These are phyloP conservation scores for Barnardius zonarius DNA, from an alignment of 2,113 vertebrate species.

Conservation along the genomic window DNA sequence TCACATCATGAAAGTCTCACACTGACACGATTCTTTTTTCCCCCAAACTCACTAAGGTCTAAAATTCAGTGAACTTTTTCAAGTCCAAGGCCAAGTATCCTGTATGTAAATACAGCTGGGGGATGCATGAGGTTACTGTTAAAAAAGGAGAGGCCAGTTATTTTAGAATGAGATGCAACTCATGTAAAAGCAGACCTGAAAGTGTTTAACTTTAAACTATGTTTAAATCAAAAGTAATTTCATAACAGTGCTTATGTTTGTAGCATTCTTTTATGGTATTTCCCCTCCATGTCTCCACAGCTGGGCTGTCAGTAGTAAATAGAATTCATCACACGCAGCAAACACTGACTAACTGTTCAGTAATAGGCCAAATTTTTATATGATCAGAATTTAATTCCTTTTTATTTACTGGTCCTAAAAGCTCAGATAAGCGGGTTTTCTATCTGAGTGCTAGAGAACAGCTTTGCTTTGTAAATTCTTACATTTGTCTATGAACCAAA, in stretches of 20 bases:
- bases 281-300: neutral
- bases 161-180: neutral
- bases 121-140: neutral
- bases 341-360: neutral
- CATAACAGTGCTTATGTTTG: neutral
- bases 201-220: neutral
- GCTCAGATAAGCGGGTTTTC: neutral
- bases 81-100: neutral
- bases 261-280: neutral
- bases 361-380: neutral
- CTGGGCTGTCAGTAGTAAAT: neutral
- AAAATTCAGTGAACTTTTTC: neutral
- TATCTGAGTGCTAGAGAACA: neutral
- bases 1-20: neutral
- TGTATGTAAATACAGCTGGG: fast-evolving
- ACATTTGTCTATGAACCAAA: neutral
- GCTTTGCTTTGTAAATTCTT: neutral
- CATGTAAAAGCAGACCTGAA: neutral
- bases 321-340: neutral
- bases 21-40: neutral
- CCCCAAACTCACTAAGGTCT: neutral
- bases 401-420: neutral
- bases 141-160: neutral
- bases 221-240: neutral
- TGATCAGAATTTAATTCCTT: neutral